Evolutionary conservation across 1,140 invertebrate species (phyloP).

Genomic region (Penaeus chinensis): DNA sequence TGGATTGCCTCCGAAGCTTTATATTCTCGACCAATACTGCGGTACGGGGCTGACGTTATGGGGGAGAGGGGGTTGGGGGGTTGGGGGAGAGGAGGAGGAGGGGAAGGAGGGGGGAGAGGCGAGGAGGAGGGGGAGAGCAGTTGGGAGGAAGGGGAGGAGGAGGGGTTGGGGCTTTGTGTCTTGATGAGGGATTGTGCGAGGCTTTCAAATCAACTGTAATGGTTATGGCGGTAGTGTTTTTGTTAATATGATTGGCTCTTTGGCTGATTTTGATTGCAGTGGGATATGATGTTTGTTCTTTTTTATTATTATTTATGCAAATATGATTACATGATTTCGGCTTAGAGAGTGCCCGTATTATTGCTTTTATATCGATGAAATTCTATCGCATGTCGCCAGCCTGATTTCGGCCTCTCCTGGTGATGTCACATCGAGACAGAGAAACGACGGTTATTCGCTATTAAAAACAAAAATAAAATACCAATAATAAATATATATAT

Average conservation of each 20-base stretch:
- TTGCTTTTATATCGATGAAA: slow-evolving; percentile 9
- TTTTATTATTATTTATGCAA: slow-evolving; percentile 34
- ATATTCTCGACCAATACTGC: slow-evolving; percentile 36
- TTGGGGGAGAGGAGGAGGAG: too few species aligned
- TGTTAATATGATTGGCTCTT: slow-evolving; percentile 56
- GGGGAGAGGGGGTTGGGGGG: too few species aligned
- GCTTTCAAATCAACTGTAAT: slow-evolving; percentile 57
- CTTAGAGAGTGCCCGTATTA: slow-evolving; percentile 29
- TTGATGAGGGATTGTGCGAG: slow-evolving; percentile 49
- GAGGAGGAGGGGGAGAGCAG: too few species aligned
- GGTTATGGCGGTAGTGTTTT: slow-evolving; percentile 41
- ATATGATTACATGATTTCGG: slow-evolving; percentile 52
- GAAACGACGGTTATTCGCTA: too few species aligned
- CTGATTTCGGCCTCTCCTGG: too few species aligned
- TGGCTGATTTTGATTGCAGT: slow-evolving; percentile 51
- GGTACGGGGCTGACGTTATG: background rate
- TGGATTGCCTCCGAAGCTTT: slow-evolving; percentile 54
- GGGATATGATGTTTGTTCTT: slow-evolving; percentile 50
- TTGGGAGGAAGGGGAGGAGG: background rate
- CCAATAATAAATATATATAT: too few species aligned
- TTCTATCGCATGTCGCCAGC: background rate
- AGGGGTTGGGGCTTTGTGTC: slow-evolving; percentile 35
- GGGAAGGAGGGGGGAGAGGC: too few species aligned
- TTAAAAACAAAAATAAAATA: too few species aligned
- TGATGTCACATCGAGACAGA: too few species aligned